Evolutionary conservation across 2,113 vertebrate species (phyloP).

Genomic region (Glaucomys volans): DNA sequence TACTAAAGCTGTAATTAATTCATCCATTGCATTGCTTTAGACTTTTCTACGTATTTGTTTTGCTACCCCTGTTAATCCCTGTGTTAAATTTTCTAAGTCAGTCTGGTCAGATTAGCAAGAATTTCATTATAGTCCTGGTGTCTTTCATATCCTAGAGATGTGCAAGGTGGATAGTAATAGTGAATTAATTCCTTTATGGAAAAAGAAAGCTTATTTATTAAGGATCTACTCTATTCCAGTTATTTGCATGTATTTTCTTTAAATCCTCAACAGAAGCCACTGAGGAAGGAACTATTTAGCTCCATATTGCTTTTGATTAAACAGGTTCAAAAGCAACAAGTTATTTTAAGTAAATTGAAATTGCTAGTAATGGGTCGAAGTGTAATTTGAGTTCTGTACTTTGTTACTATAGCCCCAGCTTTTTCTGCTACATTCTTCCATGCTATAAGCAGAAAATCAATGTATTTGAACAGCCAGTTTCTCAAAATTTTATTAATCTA

Average conservation of each 20-base stretch:
- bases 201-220: neutral
- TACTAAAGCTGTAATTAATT: neutral
- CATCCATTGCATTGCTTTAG: neutral
- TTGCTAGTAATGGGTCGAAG: neutral
- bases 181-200: neutral
- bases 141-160: neutral
- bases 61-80: neutral
- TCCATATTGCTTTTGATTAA: conserved; percentile 20
- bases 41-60: neutral
- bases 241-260: neutral
- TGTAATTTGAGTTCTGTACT: neutral
- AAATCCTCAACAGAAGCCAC: neutral
- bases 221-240: neutral
- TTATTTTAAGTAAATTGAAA: neutral
- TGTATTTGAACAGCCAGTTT: neutral
- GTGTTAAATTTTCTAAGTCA: neutral
- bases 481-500: conserved; percentile 35
- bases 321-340: neutral
- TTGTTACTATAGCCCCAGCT: neutral
- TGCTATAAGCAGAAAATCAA: conserved; percentile 1
- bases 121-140: neutral
- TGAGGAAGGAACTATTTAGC: neutral
- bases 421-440: conserved; percentile 7
- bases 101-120: neutral
- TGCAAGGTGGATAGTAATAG: neutral